Percentiles rank a stretch among this genome's conserved stretches.
Conservation (phyloP, 2,797 vertebrate genomes). For the Chelonia mydas region DNA sequence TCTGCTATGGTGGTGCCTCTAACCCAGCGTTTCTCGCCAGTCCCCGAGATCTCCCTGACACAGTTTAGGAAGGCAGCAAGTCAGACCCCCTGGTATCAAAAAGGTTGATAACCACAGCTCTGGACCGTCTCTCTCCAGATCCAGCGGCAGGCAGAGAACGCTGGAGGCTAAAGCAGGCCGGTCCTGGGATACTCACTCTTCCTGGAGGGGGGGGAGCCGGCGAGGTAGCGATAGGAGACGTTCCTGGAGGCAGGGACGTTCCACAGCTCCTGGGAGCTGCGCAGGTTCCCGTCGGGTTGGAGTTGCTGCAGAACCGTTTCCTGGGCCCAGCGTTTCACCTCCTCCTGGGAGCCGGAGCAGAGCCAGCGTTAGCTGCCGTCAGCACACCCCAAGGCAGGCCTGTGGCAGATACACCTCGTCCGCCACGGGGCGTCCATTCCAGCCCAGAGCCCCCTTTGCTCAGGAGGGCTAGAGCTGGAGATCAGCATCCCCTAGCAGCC, state of each 20-base stretch:
- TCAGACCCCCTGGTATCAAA: neutral
- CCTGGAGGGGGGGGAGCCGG: constrained; percentile 35
- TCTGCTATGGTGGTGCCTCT: neutral
- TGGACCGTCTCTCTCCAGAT: neutral
- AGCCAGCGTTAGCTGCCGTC: neutral
- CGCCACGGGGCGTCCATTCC: no score
- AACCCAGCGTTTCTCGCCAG: no score
- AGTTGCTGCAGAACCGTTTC: neutral
- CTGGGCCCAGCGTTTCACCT: neutral
- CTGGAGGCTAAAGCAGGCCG: neutral
- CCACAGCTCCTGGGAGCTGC: constrained; percentile 21
- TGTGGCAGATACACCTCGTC: neutral
- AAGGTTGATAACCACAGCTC: no score
- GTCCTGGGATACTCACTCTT: constrained; percentile 73
- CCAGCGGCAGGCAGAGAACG: no score
- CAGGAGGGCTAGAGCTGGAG: neutral
- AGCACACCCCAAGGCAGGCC: no score
- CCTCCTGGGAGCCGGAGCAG: neutral
- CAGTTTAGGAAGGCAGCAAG: neutral
- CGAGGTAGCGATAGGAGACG: constrained; percentile 57
- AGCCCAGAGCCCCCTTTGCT: no score
- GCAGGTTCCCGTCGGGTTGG: neutral
- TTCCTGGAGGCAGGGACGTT: constrained; percentile 13
- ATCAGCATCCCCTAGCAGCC: neutral
- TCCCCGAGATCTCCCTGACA: neutral